Conservation (phyloP, 2,888 invertebrate species). For the Halocaridina rubra region DNA sequence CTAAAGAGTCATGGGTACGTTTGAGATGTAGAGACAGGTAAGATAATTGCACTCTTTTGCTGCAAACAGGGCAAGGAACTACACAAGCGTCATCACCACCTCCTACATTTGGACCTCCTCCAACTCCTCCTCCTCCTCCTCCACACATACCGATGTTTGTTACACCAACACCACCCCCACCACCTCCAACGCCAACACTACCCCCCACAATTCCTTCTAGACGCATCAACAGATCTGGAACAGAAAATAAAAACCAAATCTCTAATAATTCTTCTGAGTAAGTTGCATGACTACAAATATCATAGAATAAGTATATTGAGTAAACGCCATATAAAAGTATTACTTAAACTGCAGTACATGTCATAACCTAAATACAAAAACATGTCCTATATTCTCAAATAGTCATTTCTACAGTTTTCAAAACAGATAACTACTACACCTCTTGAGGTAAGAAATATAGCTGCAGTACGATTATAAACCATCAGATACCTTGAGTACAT, state of each 20-base stretch:
- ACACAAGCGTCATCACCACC: conserved; percentile 45
- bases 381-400: too few relatives aligned
- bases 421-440: too few relatives aligned
- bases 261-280: too few relatives aligned
- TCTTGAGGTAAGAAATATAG: too few relatives aligned
- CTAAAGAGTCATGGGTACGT: conserved; percentile 59
- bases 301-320: too few relatives aligned
- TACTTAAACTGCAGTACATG: too few relatives aligned
- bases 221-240: conserved; percentile 62
- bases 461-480: too few relatives aligned
- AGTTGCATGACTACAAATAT: too few relatives aligned
- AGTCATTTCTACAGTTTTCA: too few relatives aligned
- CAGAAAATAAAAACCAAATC: conserved; percentile 45
- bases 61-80: conserved; percentile 60
- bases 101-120: conserved; percentile 20
- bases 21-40: conserved; percentile 63
- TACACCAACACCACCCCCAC: conserved; percentile 31
- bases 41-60: conserved; percentile 58
- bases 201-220: conserved; percentile 56
- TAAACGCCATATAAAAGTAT: too few relatives aligned
- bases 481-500: too few relatives aligned
- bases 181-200: conserved; percentile 22
- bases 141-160: background rate
- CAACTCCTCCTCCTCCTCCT: conserved; percentile 14
- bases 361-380: too few relatives aligned